A percentile compares a stretch with the other conserved stretches of the same genome.
phyloP scores from a whole-genome alignment of 2,113 vertebrate species.

The Oreocharis arfaki region DNA sequence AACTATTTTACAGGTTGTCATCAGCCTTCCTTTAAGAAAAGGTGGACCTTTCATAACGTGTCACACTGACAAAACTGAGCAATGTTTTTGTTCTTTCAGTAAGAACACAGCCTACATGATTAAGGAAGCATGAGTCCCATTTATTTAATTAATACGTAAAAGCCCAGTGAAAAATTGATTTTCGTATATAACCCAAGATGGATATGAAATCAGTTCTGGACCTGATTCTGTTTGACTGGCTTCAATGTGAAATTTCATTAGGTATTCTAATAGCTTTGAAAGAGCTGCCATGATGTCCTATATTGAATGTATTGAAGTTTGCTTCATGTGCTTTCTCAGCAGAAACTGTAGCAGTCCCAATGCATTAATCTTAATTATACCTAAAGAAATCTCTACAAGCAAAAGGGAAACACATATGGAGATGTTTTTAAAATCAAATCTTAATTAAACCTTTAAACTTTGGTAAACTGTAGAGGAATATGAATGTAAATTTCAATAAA shows the following conservation, averaged over 20 bases:
- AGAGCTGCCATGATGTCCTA: not conserved
- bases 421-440: not conserved
- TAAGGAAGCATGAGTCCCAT: not conserved
- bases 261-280: constrained; percentile 2
- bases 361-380: not conserved
- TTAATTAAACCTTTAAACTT: not conserved
- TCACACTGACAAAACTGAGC: not conserved
- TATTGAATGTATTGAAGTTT: not conserved
- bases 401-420: not conserved
- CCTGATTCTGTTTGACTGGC: not conserved
- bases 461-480: not conserved
- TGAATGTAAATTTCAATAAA: not conserved
- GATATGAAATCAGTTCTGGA: not conserved
- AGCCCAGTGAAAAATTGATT: constrained; percentile 3
- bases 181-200: not conserved
- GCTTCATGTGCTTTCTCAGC: constrained; percentile 3
- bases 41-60: not conserved
- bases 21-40: not conserved
- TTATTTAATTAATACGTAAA: constrained; percentile 18
- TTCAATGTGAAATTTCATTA: constrained; percentile 3
- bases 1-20: not conserved
- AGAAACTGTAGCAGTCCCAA: not conserved
- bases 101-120: not conserved
- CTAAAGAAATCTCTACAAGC: not conserved
- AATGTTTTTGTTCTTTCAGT: not conserved